Conservation (phyloP, 2,113 vertebrate genomes). For the Mus spicilegus region DNA sequence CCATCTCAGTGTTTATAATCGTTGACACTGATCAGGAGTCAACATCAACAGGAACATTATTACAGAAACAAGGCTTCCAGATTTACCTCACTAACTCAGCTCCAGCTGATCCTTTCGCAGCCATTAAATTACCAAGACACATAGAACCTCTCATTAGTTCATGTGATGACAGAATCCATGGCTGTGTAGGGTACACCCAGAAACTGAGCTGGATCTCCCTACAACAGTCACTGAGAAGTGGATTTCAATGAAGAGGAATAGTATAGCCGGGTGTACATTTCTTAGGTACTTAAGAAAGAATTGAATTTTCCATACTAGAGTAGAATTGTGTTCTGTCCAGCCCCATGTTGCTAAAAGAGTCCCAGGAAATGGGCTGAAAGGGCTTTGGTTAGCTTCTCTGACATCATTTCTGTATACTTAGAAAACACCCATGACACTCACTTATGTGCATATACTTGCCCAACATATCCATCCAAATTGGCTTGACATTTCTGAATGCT, state of each 20-base stretch:
- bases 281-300: slow-evolving; percentile 41
- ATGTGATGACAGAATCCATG: background rate
- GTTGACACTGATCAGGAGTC: background rate
- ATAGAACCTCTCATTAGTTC: background rate
- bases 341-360: slow-evolving; percentile 50
- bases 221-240: background rate
- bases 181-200: background rate
- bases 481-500: slow-evolving; percentile 78
- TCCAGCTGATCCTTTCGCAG: background rate
- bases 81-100: background rate
- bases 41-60: background rate
- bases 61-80: background rate
- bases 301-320: slow-evolving; percentile 37
- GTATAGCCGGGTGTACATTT: slow-evolving; percentile 27
- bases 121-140: slow-evolving; percentile 40
- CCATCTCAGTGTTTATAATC: background rate
- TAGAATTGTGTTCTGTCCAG: slow-evolving; percentile 17
- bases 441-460: slow-evolving; percentile 73
- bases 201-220: background rate
- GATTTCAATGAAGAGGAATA: slow-evolving; percentile 16
- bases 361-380: slow-evolving; percentile 53
- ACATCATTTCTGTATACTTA: slow-evolving; percentile 66
- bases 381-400: slow-evolving; percentile 54
- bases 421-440: slow-evolving; percentile 69
- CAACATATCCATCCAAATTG: slow-evolving; percentile 68